Conservation (phyloP, 2,113 vertebrate species). For the Ameiurus melas region DNA sequence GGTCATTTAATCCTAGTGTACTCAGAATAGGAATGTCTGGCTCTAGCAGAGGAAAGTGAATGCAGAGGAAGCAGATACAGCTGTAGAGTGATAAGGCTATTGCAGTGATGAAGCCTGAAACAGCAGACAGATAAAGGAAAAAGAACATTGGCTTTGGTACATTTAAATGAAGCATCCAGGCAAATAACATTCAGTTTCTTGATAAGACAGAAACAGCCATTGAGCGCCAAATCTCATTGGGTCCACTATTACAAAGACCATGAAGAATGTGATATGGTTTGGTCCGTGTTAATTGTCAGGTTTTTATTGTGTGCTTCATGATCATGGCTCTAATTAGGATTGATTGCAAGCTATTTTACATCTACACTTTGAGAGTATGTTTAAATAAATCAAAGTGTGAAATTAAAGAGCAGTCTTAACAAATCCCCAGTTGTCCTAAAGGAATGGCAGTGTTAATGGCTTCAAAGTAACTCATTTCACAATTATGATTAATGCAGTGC, state of each 20-base stretch:
- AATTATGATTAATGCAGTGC: background rate
- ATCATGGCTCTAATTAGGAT: background rate
- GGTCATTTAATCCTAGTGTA: background rate
- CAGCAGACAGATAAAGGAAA: conserved; percentile 36
- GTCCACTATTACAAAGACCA: background rate
- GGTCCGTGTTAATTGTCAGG: conserved; percentile 9
- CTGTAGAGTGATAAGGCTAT: conserved; percentile 58
- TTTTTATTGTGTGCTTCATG: background rate
- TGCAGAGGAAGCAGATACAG: conserved; percentile 71
- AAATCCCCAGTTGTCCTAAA: background rate
- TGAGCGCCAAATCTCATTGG: background rate
- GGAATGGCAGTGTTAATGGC: background rate
- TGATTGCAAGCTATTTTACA: background rate
- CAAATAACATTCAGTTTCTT: background rate
- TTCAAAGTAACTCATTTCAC: background rate
- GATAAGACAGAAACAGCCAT: conserved; percentile 50
- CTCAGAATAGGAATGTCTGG: background rate
- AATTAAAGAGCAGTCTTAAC: background rate
- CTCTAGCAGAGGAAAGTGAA: conserved; percentile 30
- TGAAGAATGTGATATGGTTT: background rate
- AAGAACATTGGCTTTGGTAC: conserved; percentile 54
- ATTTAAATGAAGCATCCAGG: conserved; percentile 51
- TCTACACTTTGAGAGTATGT: background rate
- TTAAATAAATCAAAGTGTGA: background rate
- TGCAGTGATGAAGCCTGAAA: conserved; percentile 55